Conservation (phyloP, 2,797 vertebrate genomes). For the Chloroceryle inda region DNA sequence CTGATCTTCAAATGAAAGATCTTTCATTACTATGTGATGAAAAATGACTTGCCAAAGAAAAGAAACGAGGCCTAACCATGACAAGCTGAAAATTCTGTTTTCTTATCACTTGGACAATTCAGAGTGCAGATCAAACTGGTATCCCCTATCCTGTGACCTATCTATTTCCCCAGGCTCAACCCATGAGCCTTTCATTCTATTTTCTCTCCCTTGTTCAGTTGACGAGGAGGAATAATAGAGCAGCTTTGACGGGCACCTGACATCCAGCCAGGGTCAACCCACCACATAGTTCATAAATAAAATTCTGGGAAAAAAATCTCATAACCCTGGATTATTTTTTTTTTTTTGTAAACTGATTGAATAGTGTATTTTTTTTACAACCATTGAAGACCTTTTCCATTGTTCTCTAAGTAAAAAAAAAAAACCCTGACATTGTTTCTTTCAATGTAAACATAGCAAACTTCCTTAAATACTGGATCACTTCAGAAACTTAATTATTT, state of each 20-base stretch:
- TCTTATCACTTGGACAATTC: slow-evolving; percentile 35
- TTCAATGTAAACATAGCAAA: not conserved
- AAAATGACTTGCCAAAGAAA: slow-evolving; percentile 58
- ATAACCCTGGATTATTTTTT: not conserved
- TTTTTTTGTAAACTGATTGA: not conserved
- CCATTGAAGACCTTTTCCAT: not conserved
- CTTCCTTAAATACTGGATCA: not conserved
- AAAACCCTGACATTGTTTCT: not conserved
- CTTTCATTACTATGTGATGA: slow-evolving; percentile 60
- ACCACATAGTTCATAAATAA: not conserved
- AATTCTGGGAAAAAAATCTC: not conserved
- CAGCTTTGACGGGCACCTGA: not conserved
- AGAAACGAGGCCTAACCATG: slow-evolving; percentile 38
- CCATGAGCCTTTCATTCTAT: not conserved
- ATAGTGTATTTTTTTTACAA: not conserved
- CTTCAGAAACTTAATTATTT: not conserved
- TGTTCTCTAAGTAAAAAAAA: not conserved
- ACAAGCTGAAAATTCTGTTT: slow-evolving; percentile 57
- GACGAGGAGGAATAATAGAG: not conserved
- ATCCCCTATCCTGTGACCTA: not conserved
- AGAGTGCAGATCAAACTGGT: slow-evolving; percentile 29
- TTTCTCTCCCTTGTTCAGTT: not conserved
- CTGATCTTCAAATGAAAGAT: slow-evolving; percentile 51
- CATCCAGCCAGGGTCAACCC: not conserved
- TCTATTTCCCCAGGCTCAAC: not conserved